Evolutionary conservation across 2,797 vertebrate genomes (phyloP).

Genomic region (Liparis tanakae): DNA sequence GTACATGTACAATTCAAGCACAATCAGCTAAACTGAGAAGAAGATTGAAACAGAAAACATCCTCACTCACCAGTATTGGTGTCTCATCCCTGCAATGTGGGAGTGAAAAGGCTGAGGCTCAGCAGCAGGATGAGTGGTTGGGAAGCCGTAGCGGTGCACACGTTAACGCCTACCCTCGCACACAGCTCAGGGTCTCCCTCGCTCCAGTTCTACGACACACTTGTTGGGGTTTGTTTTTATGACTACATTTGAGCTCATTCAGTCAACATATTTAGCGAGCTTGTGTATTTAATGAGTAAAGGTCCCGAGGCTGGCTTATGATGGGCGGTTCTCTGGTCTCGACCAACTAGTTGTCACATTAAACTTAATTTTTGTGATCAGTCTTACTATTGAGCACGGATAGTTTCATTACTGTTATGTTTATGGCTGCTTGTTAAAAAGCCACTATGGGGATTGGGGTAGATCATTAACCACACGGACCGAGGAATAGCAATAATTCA

Average conservation of each 20-base stretch:
- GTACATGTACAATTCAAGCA: not conserved
- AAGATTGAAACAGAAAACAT: slow-evolving; percentile 19
- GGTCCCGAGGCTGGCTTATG: not conserved
- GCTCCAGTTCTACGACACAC: not conserved
- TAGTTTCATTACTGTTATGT: slow-evolving; percentile 21
- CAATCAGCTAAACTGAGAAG: not conserved
- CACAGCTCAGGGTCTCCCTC: not conserved
- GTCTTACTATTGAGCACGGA: not conserved
- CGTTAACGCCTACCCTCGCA: slow-evolving; percentile 26
- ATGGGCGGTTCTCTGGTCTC: not conserved
- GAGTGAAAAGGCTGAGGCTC: slow-evolving; percentile 10
- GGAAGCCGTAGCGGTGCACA: slow-evolving; percentile 6
- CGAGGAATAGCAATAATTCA: slow-evolving; percentile 11
- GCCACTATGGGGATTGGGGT: slow-evolving; percentile 2
- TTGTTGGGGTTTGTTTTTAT: not conserved
- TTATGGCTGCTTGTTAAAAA: slow-evolving; percentile 37
- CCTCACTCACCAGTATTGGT: slow-evolving; percentile 56
- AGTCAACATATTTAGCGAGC: not conserved
- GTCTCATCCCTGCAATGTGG: not conserved
- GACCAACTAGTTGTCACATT: not conserved
- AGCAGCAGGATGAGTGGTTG: slow-evolving; percentile 11
- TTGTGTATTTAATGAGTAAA: not conserved
- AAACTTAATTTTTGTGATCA: not conserved
- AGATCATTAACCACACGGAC: slow-evolving; percentile 41
- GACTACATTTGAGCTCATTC: not conserved